Percentiles rank a stretch among this genome's conserved stretches.
These are phyloP conservation scores for Sylvietta virens DNA, from an alignment of 2,113 vertebrate species.

Conservation along the genomic window DNA sequence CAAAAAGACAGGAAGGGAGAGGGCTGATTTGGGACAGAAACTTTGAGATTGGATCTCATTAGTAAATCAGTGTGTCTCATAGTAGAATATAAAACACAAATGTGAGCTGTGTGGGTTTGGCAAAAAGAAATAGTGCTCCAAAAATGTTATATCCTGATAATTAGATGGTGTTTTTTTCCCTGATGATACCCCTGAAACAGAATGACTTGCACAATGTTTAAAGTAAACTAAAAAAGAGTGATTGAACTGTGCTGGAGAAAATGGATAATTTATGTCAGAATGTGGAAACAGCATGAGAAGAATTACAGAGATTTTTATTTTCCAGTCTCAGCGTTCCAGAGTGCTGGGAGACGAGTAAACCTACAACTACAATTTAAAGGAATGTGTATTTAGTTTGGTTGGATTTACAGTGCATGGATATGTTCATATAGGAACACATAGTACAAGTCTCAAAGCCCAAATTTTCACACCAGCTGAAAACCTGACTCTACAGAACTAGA, in stretches of 20 bases:
- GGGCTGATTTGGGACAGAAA: neutral
- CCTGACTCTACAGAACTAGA: neutral
- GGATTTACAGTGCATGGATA: neutral
- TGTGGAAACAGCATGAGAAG: neutral
- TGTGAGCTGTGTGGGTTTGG: neutral
- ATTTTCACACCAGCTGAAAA: neutral
- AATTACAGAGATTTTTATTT: neutral
- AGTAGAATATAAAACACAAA: neutral
- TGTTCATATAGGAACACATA: rapidly evolving
- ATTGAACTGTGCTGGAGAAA: neutral
- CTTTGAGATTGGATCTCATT: neutral
- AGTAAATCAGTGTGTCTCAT: neutral
- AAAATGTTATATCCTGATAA: neutral
- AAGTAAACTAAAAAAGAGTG: neutral
- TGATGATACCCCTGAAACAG: neutral
- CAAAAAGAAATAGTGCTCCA: neutral
- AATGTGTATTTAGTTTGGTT: neutral
- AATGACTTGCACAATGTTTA: neutral
- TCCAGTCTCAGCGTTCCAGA: neutral
- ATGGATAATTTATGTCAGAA: neutral
- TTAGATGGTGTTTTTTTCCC: neutral
- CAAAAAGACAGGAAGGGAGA: neutral
- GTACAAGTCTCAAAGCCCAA: rapidly evolving
- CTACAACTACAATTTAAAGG: neutral
- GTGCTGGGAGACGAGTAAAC: neutral